These are phyloP conservation scores for Deilephila porcellus DNA, from an alignment of 2,888 invertebrate species.

Conservation along the genomic window DNA sequence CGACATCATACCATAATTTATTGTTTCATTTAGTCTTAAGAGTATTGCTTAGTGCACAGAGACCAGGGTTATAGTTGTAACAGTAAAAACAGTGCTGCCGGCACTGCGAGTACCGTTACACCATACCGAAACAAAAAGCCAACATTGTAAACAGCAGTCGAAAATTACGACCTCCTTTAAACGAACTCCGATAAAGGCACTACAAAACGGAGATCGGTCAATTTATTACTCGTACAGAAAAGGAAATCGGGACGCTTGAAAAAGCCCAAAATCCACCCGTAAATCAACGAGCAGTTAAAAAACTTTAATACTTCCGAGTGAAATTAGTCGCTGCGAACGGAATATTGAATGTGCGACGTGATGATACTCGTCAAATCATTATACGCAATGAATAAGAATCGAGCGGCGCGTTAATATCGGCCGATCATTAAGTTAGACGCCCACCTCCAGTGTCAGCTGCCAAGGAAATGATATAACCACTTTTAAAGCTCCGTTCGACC, in stretches of 20 bases:
- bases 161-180: slow-evolving; percentile 64
- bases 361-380: slow-evolving; percentile 42
- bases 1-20: slow-evolving; percentile 67
- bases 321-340: slow-evolving; percentile 39
- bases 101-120: slow-evolving; percentile 56
- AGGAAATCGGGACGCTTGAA: slow-evolving; percentile 48
- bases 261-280: slow-evolving; percentile 47
- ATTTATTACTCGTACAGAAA: slow-evolving; percentile 55
- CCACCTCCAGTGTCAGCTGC: slow-evolving; percentile 42
- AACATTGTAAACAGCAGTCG: slow-evolving; percentile 60
- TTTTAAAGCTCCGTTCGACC: slow-evolving; percentile 48
- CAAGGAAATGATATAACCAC: slow-evolving; percentile 53
- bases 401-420: slow-evolving; percentile 39
- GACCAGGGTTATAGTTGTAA: neutral
- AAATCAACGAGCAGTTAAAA: slow-evolving; percentile 54
- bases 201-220: slow-evolving; percentile 53
- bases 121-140: slow-evolving; percentile 51
- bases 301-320: slow-evolving; percentile 54
- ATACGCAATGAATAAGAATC: slow-evolving; percentile 50
- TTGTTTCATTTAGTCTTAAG: slow-evolving; percentile 52
- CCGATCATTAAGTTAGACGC: slow-evolving; percentile 48
- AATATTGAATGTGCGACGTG: slow-evolving; percentile 44
- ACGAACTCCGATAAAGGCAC: slow-evolving; percentile 53
- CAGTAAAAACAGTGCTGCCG: neutral
- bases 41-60: slow-evolving; percentile 1